Percentiles rank a stretch among this genome's conserved stretches.
Conservation (phyloP, 2,888 invertebrate species). For the Colletes collaris region DNA sequence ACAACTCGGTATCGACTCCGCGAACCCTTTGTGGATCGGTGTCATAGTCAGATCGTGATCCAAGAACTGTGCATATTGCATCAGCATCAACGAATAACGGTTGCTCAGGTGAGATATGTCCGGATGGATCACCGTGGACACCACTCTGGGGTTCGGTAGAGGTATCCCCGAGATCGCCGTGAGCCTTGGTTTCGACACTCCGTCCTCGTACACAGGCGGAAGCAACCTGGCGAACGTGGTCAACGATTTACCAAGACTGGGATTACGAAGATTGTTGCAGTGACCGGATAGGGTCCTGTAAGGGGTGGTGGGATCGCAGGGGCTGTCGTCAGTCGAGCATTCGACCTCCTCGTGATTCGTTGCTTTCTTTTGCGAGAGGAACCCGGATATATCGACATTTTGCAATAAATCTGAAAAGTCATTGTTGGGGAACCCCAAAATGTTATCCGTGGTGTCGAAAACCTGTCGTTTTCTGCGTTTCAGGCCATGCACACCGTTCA, state of each 20-base stretch:
- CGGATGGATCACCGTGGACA: slow-evolving; percentile 95
- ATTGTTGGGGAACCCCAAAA: slow-evolving; percentile 84
- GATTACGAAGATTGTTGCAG: slow-evolving; percentile 94
- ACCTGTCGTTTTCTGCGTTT: slow-evolving; percentile 88
- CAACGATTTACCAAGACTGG: slow-evolving; percentile 92
- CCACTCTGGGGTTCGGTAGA: slow-evolving; percentile 92
- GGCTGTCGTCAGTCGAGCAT: slow-evolving; percentile 88
- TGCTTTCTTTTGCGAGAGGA: slow-evolving; percentile 86
- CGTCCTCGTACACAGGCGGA: slow-evolving; percentile 95
- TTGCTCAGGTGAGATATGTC: slow-evolving; percentile 95
- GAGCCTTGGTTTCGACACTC: slow-evolving; percentile 91
- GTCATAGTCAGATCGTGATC: slow-evolving; percentile 98
- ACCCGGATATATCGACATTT: slow-evolving; percentile 90
- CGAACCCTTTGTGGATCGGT: slow-evolving; percentile 95
- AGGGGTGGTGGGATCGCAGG: slow-evolving; percentile 89
- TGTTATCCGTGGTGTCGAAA: slow-evolving; percentile 86
- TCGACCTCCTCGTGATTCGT: slow-evolving; percentile 87
- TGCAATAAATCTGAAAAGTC: slow-evolving; percentile 91
- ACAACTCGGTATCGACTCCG: slow-evolving; percentile 95
- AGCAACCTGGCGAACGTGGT: slow-evolving; percentile 93
- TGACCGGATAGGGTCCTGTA: slow-evolving; percentile 92
- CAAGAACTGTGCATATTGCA: slow-evolving; percentile 97
- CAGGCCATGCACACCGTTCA: slow-evolving; percentile 85
- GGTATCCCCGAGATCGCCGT: slow-evolving; percentile 90
- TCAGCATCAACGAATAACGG: slow-evolving; percentile 94